Evolutionary conservation across 2,113 vertebrate species (phyloP).

Genomic region (Atlantisia rogersi): DNA sequence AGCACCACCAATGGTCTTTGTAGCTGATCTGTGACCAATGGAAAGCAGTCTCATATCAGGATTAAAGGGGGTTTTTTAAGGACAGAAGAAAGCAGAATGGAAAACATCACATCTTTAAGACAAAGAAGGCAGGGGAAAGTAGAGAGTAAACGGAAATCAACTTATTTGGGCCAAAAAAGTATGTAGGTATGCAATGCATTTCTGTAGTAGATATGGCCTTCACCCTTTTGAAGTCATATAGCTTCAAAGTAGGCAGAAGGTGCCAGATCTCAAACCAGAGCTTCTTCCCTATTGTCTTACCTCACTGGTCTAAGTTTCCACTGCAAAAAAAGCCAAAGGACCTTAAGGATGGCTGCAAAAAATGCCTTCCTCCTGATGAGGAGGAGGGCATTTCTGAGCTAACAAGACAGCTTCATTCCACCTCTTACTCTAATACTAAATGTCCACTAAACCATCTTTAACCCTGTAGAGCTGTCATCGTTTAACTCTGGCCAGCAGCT

Average conservation of each 20-base stretch:
- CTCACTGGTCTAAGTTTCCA: not conserved
- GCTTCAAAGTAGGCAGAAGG: not conserved
- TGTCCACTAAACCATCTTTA: conserved; percentile 1
- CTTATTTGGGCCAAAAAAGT: not conserved
- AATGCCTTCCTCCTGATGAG: not conserved
- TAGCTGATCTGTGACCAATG: not conserved
- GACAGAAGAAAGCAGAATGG: not conserved
- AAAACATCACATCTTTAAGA: not conserved
- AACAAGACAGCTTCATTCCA: not conserved
- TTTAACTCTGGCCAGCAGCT: too few species aligned
- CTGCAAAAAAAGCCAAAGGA: not conserved
- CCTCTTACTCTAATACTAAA: not conserved
- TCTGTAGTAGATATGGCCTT: not conserved
- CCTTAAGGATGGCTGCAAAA: not conserved
- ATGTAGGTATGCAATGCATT: not conserved
- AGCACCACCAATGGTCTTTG: not conserved
- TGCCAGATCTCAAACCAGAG: not conserved
- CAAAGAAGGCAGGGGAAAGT: not conserved
- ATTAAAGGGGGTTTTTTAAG: not conserved
- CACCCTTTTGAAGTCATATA: not conserved
- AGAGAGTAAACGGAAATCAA: not conserved
- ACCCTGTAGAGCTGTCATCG: not conserved
- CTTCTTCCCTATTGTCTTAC: not conserved
- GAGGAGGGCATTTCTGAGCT: not conserved
- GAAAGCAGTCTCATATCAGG: not conserved